phyloP scores from a whole-genome alignment of 2,113 vertebrate species.

The Pseudorasbora parva region DNA sequence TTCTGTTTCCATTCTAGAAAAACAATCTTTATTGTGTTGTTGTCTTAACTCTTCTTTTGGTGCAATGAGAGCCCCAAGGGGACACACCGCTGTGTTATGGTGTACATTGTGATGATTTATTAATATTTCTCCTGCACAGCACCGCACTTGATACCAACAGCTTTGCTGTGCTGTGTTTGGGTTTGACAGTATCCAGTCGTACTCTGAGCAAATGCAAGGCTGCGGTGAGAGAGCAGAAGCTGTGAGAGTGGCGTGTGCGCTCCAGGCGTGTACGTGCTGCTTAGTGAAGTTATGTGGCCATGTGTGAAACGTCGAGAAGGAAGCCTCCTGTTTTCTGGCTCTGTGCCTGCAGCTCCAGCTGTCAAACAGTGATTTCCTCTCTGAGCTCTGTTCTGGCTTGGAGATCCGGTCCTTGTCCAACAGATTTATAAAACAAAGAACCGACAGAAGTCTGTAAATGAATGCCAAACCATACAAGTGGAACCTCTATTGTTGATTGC shows the following conservation, averaged over 20 bases:
- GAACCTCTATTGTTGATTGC: constrained; percentile 58
- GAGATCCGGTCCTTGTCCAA: constrained; percentile 60
- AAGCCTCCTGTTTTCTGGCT: constrained; percentile 47
- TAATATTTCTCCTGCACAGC: constrained; percentile 19
- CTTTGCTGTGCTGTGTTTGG: constrained; percentile 19
- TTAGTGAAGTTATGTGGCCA: constrained; percentile 20
- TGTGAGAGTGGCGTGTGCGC: neutral
- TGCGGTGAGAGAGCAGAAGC: neutral
- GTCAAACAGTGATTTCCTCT: constrained; percentile 58
- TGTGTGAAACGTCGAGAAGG: constrained; percentile 16
- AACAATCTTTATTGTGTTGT: neutral
- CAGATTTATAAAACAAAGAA: constrained; percentile 62
- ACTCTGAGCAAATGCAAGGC: constrained; percentile 11
- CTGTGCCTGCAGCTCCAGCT: constrained; percentile 52
- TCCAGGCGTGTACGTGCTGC: neutral
- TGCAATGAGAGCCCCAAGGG: neutral
- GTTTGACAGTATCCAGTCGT: constrained; percentile 1
- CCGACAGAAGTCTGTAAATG: constrained; percentile 56
- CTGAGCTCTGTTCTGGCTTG: constrained; percentile 38
- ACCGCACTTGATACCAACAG: neutral
- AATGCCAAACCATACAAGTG: constrained; percentile 38
- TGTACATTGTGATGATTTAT: constrained; percentile 35
- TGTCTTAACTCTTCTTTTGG: neutral
- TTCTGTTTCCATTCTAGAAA: neutral
- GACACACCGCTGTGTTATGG: neutral